phyloP scores from a whole-genome alignment of 2,113 vertebrate species.

The Grammomys surdaster region DNA sequence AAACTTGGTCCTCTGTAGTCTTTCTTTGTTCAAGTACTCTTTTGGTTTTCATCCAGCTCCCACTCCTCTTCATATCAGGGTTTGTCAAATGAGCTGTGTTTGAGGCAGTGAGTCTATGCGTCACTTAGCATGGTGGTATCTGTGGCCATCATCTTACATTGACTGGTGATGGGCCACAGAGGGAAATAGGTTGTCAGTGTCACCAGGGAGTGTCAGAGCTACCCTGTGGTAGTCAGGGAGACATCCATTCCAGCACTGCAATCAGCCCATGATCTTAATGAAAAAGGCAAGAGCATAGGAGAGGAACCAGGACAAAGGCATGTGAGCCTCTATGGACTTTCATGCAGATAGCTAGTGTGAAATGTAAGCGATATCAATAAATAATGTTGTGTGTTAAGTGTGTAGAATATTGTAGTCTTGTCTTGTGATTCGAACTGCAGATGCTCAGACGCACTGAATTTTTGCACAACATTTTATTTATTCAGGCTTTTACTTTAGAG shows the following conservation, averaged over 20 bases:
- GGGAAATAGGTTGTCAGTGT: constrained; percentile 31
- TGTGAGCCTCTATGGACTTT: background rate
- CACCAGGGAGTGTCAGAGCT: background rate
- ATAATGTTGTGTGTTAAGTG: background rate
- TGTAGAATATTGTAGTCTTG: background rate
- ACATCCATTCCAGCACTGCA: constrained; percentile 9
- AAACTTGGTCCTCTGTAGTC: background rate
- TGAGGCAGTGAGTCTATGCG: background rate
- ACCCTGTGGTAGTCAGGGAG: background rate
- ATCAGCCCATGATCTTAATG: constrained; percentile 48
- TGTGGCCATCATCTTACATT: background rate
- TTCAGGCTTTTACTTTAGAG: constrained; percentile 7
- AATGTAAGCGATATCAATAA: background rate
- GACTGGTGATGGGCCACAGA: background rate
- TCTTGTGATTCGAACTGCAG: background rate
- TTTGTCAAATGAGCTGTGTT: background rate
- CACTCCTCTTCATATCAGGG: background rate
- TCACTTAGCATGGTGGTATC: constrained; percentile 2
- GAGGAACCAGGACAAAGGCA: background rate
- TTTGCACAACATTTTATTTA: background rate
- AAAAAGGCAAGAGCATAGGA: background rate
- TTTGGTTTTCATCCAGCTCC: background rate
- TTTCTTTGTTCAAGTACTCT: background rate
- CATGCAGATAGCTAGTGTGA: background rate
- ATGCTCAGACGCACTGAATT: background rate